Evolutionary conservation across 2,888 invertebrate genomes (phyloP).

Genomic region (Phaedon cochleariae): DNA sequence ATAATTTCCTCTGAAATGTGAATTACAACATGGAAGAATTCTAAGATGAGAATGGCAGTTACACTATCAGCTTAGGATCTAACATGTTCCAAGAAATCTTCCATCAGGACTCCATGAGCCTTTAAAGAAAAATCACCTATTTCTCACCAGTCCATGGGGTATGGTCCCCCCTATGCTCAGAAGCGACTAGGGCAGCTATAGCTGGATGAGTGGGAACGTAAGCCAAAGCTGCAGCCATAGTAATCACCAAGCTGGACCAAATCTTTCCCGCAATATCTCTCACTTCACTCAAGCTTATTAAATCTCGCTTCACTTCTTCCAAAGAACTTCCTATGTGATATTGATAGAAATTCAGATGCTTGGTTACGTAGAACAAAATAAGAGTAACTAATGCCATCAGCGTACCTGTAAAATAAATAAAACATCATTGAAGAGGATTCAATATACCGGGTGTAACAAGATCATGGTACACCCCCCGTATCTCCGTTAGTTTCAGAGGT

Average conservation of each 20-base stretch:
- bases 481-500: too few relatives aligned
- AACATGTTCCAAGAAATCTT: too few relatives aligned
- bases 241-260: constrained; percentile 32
- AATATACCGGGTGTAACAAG: too few relatives aligned
- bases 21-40: too few relatives aligned
- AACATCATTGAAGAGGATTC: too few relatives aligned
- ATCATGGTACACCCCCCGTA: too few relatives aligned
- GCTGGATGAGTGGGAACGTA: constrained; percentile 31
- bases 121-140: neutral
- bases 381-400: neutral
- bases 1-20: too few relatives aligned
- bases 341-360: constrained; percentile 19
- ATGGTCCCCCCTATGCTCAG: constrained; percentile 29
- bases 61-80: too few relatives aligned
- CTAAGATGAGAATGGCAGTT: too few relatives aligned
- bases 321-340: constrained; percentile 15
- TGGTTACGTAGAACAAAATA: neutral
- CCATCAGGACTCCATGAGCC: too few relatives aligned
- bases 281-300: constrained; percentile 20
- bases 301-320: constrained; percentile 21
- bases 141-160: constrained; percentile 35
- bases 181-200: constrained; percentile 35
- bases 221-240: constrained; percentile 20
- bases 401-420: neutral
- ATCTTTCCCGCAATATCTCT: constrained; percentile 15